phyloP scores from a whole-genome alignment of 2,888 invertebrate genomes.

The Xiphydria camelus region DNA sequence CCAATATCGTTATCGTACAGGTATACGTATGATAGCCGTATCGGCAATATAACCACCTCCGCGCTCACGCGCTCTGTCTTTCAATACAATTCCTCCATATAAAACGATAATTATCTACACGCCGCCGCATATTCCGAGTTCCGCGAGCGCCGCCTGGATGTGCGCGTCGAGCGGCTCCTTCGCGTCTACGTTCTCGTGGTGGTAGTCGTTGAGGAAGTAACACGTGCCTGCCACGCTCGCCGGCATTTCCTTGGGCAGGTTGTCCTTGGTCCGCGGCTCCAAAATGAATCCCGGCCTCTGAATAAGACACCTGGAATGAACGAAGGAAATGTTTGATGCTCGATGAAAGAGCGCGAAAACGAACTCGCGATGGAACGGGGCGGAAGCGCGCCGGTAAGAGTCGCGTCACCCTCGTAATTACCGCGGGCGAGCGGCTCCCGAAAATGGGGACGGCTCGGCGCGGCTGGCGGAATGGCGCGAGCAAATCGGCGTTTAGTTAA shows the following conservation, averaged over 20 bases:
- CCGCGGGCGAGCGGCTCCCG: no score
- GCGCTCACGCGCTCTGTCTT: background rate
- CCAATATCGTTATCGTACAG: slow-evolving; percentile 24
- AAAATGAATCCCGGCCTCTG: slow-evolving; percentile 77
- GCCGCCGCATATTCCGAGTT: slow-evolving; percentile 64
- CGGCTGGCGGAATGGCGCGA: no score
- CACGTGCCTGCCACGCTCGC: slow-evolving; percentile 78
- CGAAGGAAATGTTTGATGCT: background rate
- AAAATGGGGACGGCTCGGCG: no score
- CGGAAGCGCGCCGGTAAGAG: no score
- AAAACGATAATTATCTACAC: slow-evolving; percentile 37
- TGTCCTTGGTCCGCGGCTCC: slow-evolving; percentile 74
- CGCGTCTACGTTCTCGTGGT: slow-evolving; percentile 69
- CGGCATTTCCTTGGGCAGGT: slow-evolving; percentile 84
- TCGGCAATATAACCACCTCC: background rate
- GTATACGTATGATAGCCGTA: no score
- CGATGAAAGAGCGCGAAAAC: no score
- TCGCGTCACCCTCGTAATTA: no score
- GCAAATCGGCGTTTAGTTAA: no score
- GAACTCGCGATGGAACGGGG: no score
- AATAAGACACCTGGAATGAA: slow-evolving; percentile 69
- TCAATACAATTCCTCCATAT: background rate
- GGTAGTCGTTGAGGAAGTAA: slow-evolving; percentile 81
- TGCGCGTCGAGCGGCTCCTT: slow-evolving; percentile 68
- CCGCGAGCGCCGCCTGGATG: slow-evolving; percentile 68